Conservation (phyloP, 2,797 vertebrate genomes). For the Trachops cirrhosus region DNA sequence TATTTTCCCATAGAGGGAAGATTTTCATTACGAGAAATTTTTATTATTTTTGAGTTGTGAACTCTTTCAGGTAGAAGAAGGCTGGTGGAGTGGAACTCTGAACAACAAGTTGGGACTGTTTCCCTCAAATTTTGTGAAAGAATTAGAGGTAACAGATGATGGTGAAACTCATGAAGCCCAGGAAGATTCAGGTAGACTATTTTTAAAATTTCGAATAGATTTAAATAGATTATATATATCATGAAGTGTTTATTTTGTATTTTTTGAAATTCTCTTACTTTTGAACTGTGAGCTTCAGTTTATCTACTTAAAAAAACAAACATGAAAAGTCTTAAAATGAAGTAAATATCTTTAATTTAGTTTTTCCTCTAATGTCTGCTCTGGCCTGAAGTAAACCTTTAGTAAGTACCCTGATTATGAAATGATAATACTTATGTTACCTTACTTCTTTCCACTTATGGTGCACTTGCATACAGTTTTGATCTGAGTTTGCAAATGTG, state of each 20-base stretch:
- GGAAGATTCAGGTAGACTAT: constrained; percentile 89
- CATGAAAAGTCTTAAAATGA: background rate
- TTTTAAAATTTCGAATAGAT: background rate
- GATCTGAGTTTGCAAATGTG: background rate
- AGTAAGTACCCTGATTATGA: background rate
- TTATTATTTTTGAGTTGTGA: constrained; percentile 54
- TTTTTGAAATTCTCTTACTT: constrained; percentile 12
- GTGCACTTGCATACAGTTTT: background rate
- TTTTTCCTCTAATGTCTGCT: background rate
- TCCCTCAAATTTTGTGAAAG: constrained; percentile 97
- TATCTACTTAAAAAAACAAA: background rate
- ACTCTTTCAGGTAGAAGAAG: constrained; percentile 92
- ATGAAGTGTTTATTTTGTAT: background rate
- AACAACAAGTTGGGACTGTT: constrained; percentile 92
- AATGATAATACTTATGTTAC: background rate
- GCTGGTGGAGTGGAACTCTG: constrained; percentile 93
- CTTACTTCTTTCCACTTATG: background rate
- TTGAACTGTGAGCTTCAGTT: background rate
- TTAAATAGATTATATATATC: background rate
- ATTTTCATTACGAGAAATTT: constrained; percentile 9
- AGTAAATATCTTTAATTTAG: background rate
- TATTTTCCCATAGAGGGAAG: background rate
- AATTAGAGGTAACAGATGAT: constrained; percentile 89
- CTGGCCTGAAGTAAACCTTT: background rate
- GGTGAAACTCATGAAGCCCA: constrained; percentile 84